Evolutionary conservation across 2,113 vertebrate species (phyloP).

Genomic region (Rhinolophus sinicus): DNA sequence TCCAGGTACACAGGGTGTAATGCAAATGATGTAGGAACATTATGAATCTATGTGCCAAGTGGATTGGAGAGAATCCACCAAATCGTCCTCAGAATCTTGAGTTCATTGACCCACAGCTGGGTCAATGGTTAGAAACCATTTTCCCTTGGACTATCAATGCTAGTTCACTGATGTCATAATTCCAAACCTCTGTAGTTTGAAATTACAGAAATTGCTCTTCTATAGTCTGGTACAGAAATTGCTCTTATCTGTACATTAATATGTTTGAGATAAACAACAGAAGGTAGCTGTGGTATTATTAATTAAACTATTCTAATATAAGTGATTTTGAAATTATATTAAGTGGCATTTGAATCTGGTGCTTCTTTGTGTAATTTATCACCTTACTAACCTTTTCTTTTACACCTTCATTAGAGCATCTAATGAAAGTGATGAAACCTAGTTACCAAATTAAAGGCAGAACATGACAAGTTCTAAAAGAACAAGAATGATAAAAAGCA

Average conservation of each 20-base stretch:
- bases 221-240: constrained; percentile 51
- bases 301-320: constrained; percentile 39
- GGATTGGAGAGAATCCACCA: constrained; percentile 37
- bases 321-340: constrained; percentile 2
- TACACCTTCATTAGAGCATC: constrained; percentile 30
- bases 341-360: constrained; percentile 39
- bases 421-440: constrained; percentile 7
- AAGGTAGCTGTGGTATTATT: background rate
- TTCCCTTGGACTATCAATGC: background rate
- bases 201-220: constrained; percentile 48
- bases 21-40: constrained; percentile 47
- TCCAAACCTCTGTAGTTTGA: background rate
- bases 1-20: background rate
- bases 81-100: constrained; percentile 33
- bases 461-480: background rate
- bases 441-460: background rate
- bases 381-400: constrained; percentile 57
- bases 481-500: background rate
- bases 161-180: constrained; percentile 45
- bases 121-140: background rate
- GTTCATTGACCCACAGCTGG: background rate
- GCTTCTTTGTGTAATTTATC: constrained; percentile 9
- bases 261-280: constrained; percentile 25
- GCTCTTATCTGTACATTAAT: constrained; percentile 48
- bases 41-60: background rate